Percentiles rank a stretch among this genome's conserved stretches.
Evolutionary conservation across 2,888 invertebrate species (phyloP).

Genomic region (Drosophila niveifrons): DNA sequence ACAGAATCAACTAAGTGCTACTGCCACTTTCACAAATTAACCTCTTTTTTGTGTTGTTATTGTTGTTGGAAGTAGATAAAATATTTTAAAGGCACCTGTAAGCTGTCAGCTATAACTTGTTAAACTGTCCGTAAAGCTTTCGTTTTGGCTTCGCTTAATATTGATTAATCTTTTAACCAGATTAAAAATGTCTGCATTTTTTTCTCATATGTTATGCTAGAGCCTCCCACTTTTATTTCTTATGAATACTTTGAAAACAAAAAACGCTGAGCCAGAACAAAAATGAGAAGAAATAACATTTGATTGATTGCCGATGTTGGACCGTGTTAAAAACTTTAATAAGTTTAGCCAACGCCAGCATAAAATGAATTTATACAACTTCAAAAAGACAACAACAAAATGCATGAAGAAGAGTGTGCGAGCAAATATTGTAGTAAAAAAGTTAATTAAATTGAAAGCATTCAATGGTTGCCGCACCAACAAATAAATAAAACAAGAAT

Average conservation of each 20-base stretch:
- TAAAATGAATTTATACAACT: conserved; percentile 38
- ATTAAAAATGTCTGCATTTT: neutral
- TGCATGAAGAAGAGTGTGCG: neutral
- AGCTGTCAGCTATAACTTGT: neutral
- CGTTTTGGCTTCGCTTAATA: neutral
- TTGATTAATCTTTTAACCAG: neutral
- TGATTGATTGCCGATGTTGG: conserved; percentile 42
- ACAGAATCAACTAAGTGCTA: neutral
- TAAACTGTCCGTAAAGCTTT: neutral
- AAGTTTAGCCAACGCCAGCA: conserved; percentile 42
- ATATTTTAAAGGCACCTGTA: neutral
- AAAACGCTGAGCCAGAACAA: conserved; percentile 1
- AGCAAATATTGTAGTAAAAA: conserved; percentile 53
- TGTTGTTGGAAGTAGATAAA: neutral
- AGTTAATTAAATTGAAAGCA: conserved; percentile 78
- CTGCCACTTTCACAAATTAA: conserved; percentile 1
- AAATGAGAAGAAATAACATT: conserved; percentile 12
- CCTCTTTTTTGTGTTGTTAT: neutral
- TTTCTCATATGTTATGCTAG: neutral
- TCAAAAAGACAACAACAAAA: conserved; percentile 9
- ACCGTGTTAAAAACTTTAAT: conserved; percentile 42
- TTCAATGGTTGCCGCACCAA: conserved; percentile 39
- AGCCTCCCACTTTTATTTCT: neutral
- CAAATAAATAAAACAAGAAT: conserved; percentile 24
- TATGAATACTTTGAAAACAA: neutral